A percentile compares a stretch with the other conserved stretches of the same genome.
phyloP scores from a whole-genome alignment of 2,888 invertebrate species.

The Tenthredo amoena region DNA sequence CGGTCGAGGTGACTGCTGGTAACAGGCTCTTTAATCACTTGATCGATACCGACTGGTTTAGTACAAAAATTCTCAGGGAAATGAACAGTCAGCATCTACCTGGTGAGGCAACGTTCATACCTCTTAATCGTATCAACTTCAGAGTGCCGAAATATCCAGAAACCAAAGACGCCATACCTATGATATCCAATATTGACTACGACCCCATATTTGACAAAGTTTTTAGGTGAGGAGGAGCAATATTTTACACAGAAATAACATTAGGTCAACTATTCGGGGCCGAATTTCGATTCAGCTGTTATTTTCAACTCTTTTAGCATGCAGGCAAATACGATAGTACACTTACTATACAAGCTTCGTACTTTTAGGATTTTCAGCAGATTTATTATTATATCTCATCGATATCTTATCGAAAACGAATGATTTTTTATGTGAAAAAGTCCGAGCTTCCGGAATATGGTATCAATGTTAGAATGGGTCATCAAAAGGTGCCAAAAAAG shows the following conservation, averaged over 20 bases:
- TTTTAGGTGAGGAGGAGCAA: conserved; percentile 81
- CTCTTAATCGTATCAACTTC: conserved; percentile 94
- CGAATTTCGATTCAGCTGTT: too few relatives aligned
- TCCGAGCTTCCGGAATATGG: too few relatives aligned
- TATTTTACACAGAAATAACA: neutral
- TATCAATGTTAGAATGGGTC: too few relatives aligned
- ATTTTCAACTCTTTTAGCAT: neutral
- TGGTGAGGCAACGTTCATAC: conserved; percentile 99
- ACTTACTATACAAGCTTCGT: too few relatives aligned
- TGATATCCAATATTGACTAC: conserved; percentile 96
- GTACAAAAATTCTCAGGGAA: conserved; percentile 97
- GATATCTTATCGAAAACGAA: too few relatives aligned
- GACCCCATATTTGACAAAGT: conserved; percentile 94
- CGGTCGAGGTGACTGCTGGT: conserved; percentile 95
- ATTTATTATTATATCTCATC: too few relatives aligned
- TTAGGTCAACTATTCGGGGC: too few relatives aligned
- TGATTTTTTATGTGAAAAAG: too few relatives aligned
- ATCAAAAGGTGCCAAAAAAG: too few relatives aligned
- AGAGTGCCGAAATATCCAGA: conserved; percentile 85
- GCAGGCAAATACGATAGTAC: too few relatives aligned
- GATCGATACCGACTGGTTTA: conserved; percentile 97
- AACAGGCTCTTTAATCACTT: conserved; percentile 98
- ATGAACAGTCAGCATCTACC: conserved; percentile 98
- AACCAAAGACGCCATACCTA: conserved; percentile 95
- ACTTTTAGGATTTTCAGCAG: too few relatives aligned